These are phyloP conservation scores for Cetonia aurata DNA, from an alignment of 2,888 invertebrate species.

Conservation along the genomic window DNA sequence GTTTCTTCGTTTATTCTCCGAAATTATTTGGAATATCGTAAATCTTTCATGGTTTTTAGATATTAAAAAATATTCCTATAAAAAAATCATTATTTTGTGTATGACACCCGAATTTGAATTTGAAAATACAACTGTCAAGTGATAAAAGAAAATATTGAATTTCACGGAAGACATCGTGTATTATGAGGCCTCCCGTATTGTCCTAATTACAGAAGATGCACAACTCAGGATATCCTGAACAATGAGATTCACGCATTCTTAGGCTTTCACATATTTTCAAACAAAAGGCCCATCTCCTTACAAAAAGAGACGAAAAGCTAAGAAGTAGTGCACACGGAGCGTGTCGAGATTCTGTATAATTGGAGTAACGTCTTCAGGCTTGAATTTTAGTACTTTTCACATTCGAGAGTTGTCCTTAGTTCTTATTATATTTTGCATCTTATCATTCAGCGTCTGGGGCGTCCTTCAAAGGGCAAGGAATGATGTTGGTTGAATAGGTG, in stretches of 20 bases:
- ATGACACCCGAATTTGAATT: too few species aligned
- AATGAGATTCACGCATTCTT: not conserved
- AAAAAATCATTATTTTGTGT: too few species aligned
- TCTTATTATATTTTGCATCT: constrained; percentile 33
- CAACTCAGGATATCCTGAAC: not conserved
- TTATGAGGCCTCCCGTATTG: not conserved
- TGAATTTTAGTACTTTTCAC: constrained; percentile 22
- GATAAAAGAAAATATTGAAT: too few species aligned
- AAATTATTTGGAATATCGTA: too few species aligned
- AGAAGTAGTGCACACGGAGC: not conserved
- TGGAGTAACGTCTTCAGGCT: constrained; percentile 17
- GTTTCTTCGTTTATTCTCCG: too few species aligned
- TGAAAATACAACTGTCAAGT: too few species aligned
- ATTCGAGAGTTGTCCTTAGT: constrained; percentile 13
- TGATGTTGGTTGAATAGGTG: not conserved
- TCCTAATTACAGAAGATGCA: not conserved
- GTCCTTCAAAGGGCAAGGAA: not conserved
- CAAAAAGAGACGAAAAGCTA: not conserved
- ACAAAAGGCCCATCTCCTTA: not conserved
- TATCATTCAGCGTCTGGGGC: not conserved
- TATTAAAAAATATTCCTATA: too few species aligned
- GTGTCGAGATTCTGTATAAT: constrained; percentile 25
- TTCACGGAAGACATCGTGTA: not conserved
- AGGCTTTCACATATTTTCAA: too few species aligned
- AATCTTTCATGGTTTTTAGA: too few species aligned